Base-by-base conservation (phyloP, 2,797 vertebrate genomes). In the Eurystomus glaucurus region DNA sequence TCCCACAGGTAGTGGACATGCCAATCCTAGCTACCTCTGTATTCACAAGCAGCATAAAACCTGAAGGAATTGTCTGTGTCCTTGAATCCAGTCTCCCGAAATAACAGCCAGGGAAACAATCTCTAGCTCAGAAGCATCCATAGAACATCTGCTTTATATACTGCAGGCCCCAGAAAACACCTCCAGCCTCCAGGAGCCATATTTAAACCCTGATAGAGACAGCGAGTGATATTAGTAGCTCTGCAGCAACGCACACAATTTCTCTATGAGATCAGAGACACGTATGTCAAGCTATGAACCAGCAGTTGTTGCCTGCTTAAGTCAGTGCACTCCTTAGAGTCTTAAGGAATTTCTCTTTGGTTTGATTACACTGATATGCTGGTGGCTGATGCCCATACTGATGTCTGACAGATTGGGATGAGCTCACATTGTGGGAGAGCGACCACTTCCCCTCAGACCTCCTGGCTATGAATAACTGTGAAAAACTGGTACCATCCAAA, bases 361-460 rank as follows among this genome's bases (percentile, higher is more conserved):
- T 83, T 94, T 91, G 62, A 22, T 58, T 66, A 55, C 37, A 37
- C 72, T 84, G 85, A 85, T 3, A 2, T 20, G 33, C 71, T 4
- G 1, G 31, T 0, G 9, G 26, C 75, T 91, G 52, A 79, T 84
- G 52, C 54, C 79, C 39, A 4, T 88, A 35, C 5, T 0, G 0
- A 28, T 20, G 37, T 70, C 52, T 78, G 12, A 46, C 12, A 51
- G 57, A 58, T 91, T 1, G 14, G 48, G 29, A 10, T 57, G 75
- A 41, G 22, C 29, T 71, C 0, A 3, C 0, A 0, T 20, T 0
- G 0, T n/a, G 6, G 8, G n/a, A 31, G 21, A 87, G n/a, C 14
- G 43, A 70, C 28, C 1, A 0, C 28, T 62, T 72, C 35, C 20
- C 22, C n/a, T 91, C 43, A n/a, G 9, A 69, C n/a, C 39, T 91